Conservation (phyloP, 2,888 invertebrate genomes). For the Neoaliturus tenellus region DNA sequence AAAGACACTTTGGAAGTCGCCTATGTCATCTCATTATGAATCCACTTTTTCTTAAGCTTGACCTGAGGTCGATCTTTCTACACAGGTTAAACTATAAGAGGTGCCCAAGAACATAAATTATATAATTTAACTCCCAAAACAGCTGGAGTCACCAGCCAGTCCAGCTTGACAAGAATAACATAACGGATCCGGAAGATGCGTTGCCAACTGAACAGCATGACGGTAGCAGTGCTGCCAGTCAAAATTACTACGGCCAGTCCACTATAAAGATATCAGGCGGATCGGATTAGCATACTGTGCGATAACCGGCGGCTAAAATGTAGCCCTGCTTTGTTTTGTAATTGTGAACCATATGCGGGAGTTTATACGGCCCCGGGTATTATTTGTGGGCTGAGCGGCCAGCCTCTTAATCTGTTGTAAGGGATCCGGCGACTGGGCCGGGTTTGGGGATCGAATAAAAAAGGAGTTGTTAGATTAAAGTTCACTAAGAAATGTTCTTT, state of each 20-base stretch:
- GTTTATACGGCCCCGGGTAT: background rate
- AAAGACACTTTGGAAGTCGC: too few relatives aligned
- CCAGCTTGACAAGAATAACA: background rate
- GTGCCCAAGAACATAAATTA: too few relatives aligned
- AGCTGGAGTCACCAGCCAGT: background rate
- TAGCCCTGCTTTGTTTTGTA: constrained; percentile 31
- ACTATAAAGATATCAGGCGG: constrained; percentile 2
- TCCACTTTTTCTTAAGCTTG: too few relatives aligned
- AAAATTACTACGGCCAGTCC: background rate
- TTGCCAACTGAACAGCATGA: background rate
- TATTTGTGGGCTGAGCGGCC: constrained; percentile 9
- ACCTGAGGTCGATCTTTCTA: too few relatives aligned
- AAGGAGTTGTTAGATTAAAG: too few relatives aligned
- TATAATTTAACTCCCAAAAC: background rate
- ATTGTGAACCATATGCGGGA: constrained; percentile 37
- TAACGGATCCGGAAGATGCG: background rate
- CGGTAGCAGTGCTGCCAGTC: constrained; percentile 3
- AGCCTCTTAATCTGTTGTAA: constrained; percentile 4
- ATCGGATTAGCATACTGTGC: constrained; percentile 13
- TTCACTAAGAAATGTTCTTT: too few relatives aligned
- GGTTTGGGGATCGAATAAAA: too few relatives aligned
- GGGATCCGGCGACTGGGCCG: background rate
- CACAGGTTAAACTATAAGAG: too few relatives aligned
- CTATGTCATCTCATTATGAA: too few relatives aligned
- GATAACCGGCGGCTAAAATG: constrained; percentile 23